Evolutionary conservation across 2,797 vertebrate genomes (phyloP), one percentile per base, ranked within the genome.

Genomic region (Myotis daubentonii): DNA sequence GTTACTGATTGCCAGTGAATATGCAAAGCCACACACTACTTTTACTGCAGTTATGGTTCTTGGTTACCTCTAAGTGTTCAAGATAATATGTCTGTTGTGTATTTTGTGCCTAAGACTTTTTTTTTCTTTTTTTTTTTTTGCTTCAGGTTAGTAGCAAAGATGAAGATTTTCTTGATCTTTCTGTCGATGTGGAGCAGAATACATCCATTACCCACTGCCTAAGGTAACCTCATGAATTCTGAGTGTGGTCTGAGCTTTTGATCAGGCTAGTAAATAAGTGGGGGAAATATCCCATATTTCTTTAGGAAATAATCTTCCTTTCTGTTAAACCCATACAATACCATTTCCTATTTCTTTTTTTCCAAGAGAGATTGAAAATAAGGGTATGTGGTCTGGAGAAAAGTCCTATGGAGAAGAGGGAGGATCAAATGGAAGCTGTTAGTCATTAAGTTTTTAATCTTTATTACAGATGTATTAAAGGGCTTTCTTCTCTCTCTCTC

Each of bases 171-270:
- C 99, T 99, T 98, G 99, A 99, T 97, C 99, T 99, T 94, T 99
- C 99, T 95, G 99, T 99, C 96, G 99, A 99, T 80, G 99, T 99
- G 97, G 99, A 99, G 97, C 99, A 99, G 98, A 99, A 99, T 96
- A 99, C 99, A 76, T 99, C 99, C 25, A 99, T 99, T 97, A 99
- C 99, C 83, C 99, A 99, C 98, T 99, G 99, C 98, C 99, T 99
- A 98, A 99, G 99, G 99, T 99, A 99, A 98, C 76, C 17, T 2
- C 74, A 5, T 68, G 23, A 55, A n/a, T 79, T 92, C 53, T 78
- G 33, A n/a, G 28, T 16, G 19, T 60, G 17, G 38, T 49, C 75
- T 60, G 57, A 85, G 17, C 70, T 93, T 87, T 72, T 84, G 36
- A 51, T 74, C 62, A 49, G 51, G 84, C 38, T 71, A 53, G 47